Evolutionary conservation across 1,140 invertebrate species (phyloP), one percentile per base, ranked within the genome.

Genomic region (Mactra quadrangularis): DNA sequence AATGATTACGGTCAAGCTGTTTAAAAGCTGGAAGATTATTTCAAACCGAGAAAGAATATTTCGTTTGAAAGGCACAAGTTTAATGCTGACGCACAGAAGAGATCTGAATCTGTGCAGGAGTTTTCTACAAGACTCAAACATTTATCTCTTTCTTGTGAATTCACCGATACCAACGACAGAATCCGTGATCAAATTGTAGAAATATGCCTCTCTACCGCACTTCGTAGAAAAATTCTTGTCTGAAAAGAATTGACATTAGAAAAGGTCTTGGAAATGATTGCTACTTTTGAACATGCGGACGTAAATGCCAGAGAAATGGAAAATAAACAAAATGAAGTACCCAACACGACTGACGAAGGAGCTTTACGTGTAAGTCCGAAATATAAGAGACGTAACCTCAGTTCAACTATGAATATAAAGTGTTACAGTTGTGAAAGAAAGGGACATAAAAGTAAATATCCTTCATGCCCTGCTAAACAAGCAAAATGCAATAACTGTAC

Each of bases 131-230:
- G 59, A 57, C 27, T 83, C 7, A 50, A 57, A 55, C 55, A 75
- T 6, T 75, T 55, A 57, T 45, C 71, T 0, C 41, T 55, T 31
- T 33, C 27, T 17, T 87, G 84, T 83, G 50, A 79, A 27, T 87
- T 87, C 57, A 31, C n/a, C 15, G 60, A 66, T n/a, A 17, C 3
- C 11, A n/a, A 70, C 15, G 70, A 76, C 17, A 29, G 52, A 35
- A 85, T 86, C n/a, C 7, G 85, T 7, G 75, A 79, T 15, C 59
- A 86, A n/a, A 68, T 78, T 9, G 82, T 82, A n/a, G 82, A 70
- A 22, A 78, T 76, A 35, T 60, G 82, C 41, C 11, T 4, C 3
- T 84, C 64, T 33, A 50, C 22, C 1, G 31, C 9, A 13, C 31
- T 81, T 45, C 41, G 75, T 35, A 84, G 47, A 31, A 84, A 76